Percentiles rank a stretch among this genome's conserved stretches.
These are phyloP conservation scores for Macaca fascicularis DNA, from an alignment of 2,113 vertebrate genomes.

Conservation along the genomic window T2T-MFA8v1.1 NC_088384.1:109183501-109184000, in stretches of 20 bases:
- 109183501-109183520: fast-evolving
- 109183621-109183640: fast-evolving
- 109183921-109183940: not conserved
- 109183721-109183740: not conserved
- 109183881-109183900: fast-evolving
- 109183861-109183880: not conserved
- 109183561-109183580: not conserved
- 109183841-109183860: not conserved
- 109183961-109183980: constrained; percentile 45
- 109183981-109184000: not conserved
- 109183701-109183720: not conserved
- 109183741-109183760: not conserved
- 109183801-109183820: not conserved
- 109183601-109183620: not conserved
- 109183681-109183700: not conserved
- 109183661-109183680: not conserved
- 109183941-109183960: constrained; percentile 10
- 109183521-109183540: fast-evolving
- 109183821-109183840: not conserved
- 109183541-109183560: not conserved
- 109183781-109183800: not conserved
- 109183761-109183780: not conserved
- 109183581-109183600: not conserved
- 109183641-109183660: fast-evolving
- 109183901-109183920: not conserved